phyloP scores from a whole-genome alignment of 2,888 invertebrate genomes.

The Oxyscelio sp. region DNA sequence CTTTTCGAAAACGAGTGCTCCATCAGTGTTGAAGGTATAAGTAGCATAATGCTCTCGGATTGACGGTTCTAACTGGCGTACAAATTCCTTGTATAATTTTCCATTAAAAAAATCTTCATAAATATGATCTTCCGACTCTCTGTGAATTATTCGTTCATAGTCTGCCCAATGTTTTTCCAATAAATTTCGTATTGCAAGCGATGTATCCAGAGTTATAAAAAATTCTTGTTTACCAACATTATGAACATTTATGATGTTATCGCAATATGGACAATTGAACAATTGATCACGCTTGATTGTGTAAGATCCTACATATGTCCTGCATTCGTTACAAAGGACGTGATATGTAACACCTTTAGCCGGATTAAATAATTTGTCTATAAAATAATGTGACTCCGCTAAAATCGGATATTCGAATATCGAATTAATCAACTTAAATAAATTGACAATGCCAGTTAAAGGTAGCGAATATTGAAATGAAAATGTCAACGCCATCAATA shows the following conservation, averaged over 20 bases:
- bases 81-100: conserved; percentile 35
- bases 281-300: neutral
- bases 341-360: conserved; percentile 36
- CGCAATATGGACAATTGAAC: neutral
- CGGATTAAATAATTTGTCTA: conserved; percentile 55
- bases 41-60: conserved; percentile 36
- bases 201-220: conserved; percentile 19
- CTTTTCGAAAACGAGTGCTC: no score
- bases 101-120: conserved; percentile 32
- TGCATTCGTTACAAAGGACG: conserved; percentile 40
- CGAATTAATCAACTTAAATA: conserved; percentile 35
- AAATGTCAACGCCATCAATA: conserved; percentile 20
- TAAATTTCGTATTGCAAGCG: conserved; percentile 5
- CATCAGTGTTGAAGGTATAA: no score
- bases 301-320: conserved; percentile 14
- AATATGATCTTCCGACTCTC: neutral
- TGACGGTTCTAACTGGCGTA: conserved; percentile 17
- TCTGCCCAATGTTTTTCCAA: conserved; percentile 16
- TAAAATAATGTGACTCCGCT: conserved; percentile 36
- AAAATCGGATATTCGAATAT: conserved; percentile 24
- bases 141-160: neutral
- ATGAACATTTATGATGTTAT: neutral
- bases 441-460: conserved; percentile 27
- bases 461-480: neutral
- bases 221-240: neutral